Conservation (phyloP, 2,797 vertebrate species). For the Peromyscus nudipes region DNA sequence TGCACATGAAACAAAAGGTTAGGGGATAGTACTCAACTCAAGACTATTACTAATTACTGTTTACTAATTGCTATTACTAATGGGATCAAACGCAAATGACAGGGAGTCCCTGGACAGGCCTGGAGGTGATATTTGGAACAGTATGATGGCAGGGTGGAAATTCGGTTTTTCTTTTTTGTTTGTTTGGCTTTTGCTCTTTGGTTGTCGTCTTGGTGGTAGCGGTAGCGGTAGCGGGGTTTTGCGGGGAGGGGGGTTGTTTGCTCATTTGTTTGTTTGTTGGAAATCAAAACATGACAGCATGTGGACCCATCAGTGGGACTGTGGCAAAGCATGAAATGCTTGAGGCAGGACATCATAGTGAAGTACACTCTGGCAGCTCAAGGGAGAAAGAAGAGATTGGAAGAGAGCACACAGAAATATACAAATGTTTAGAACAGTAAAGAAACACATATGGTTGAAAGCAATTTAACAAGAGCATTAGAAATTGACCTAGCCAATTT, state of each 20-base stretch:
- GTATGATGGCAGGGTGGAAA: neutral
- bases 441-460: neutral
- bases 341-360: neutral
- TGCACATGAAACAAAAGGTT: neutral
- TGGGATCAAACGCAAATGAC: neutral
- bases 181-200: neutral
- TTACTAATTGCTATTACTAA: too few relatives aligned
- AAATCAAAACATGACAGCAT: neutral
- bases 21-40: neutral
- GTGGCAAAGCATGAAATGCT: neutral
- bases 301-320: neutral
- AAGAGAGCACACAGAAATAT: neutral
- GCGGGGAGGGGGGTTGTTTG: too few relatives aligned
- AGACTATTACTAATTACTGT: neutral
- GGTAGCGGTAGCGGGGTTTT: neutral
- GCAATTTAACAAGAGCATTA: neutral
- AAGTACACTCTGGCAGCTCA: neutral
- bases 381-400: neutral
- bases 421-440: neutral
- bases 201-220: neutral
- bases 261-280: neutral
- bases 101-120: neutral
- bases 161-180: neutral
- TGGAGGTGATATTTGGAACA: neutral
- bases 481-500: constrained; percentile 32